Percentiles rank a stretch among this genome's conserved stretches.
Conservation (phyloP, 92 coral and sea anemone genomes). For the Porites divaricata region DNA sequence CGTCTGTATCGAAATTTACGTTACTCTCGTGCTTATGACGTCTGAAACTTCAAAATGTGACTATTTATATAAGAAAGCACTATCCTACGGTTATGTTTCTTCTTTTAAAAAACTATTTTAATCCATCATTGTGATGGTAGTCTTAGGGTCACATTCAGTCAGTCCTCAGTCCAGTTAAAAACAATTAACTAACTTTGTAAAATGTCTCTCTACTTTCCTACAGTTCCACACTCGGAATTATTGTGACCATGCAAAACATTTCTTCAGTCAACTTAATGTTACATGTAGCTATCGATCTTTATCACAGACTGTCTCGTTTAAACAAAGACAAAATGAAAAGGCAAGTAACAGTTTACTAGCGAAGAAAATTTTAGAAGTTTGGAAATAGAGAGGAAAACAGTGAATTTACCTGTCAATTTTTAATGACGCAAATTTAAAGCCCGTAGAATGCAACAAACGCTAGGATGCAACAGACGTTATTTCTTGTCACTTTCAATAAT, state of each 20-base stretch:
- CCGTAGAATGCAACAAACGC: slow-evolving; percentile 10
- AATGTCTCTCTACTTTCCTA: neutral
- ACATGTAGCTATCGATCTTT: neutral
- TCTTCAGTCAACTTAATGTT: neutral
- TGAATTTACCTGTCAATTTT: neutral
- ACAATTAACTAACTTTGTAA: neutral
- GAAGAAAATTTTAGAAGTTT: neutral
- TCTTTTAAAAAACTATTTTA: too few relatives aligned
- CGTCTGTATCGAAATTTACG: too few relatives aligned
- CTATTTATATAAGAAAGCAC: neutral
- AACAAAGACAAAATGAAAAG: neutral
- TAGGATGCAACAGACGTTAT: slow-evolving; percentile 11
- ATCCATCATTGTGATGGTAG: neutral
- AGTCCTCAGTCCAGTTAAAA: neutral
- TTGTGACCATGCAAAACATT: too few relatives aligned
- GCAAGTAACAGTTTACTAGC: neutral
- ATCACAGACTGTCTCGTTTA: neutral
- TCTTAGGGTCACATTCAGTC: neutral
- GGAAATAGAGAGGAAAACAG: too few relatives aligned
- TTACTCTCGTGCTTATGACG: too few relatives aligned
- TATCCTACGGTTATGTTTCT: neutral
- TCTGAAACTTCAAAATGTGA: neutral
- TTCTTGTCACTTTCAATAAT: slow-evolving; percentile 16
- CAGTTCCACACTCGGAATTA: neutral
- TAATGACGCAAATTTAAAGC: neutral